phyloP scores from a whole-genome alignment of 2,797 vertebrate genomes.

The Neosilurus hyrtlii region DNA sequence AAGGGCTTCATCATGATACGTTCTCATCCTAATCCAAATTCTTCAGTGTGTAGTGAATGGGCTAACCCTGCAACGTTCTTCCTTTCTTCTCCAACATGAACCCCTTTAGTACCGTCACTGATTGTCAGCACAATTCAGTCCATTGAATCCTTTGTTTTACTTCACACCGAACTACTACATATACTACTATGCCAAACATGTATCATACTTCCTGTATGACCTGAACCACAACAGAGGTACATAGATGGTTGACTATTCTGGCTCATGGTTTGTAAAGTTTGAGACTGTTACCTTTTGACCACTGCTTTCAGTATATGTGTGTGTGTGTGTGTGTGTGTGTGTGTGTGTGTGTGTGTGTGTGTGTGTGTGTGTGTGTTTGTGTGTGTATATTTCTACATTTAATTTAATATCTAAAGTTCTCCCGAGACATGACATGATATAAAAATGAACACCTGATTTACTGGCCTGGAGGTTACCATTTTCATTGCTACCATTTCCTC shows the following conservation, averaged over 20 bases:
- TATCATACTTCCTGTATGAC: conserved; percentile 58
- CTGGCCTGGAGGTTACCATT: too few species aligned
- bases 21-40: conserved; percentile 55
- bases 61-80: conserved; percentile 40
- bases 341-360: too few species aligned
- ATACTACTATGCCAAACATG: conserved; percentile 50
- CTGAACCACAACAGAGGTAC: conserved; percentile 56
- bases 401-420: too few species aligned
- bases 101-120: conserved; percentile 35
- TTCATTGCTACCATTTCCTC: too few species aligned
- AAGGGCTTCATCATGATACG: conserved; percentile 76
- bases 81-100: conserved; percentile 47
- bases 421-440: too few species aligned
- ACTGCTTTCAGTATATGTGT: conserved; percentile 73
- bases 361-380: too few species aligned
- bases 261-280: conserved; percentile 75
- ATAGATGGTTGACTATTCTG: conserved; percentile 67
- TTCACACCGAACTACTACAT: conserved; percentile 35
- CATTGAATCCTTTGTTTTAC: conserved; percentile 41
- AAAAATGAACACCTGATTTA: too few species aligned
- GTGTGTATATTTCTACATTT: too few species aligned
- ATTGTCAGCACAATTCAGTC: conserved; percentile 56
- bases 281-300: conserved; percentile 81
- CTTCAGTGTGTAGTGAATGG: conserved; percentile 33
- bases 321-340: conserved; percentile 23